Conservation (phyloP, 1,140 invertebrate genomes). For the Drosophila varians region DNA sequence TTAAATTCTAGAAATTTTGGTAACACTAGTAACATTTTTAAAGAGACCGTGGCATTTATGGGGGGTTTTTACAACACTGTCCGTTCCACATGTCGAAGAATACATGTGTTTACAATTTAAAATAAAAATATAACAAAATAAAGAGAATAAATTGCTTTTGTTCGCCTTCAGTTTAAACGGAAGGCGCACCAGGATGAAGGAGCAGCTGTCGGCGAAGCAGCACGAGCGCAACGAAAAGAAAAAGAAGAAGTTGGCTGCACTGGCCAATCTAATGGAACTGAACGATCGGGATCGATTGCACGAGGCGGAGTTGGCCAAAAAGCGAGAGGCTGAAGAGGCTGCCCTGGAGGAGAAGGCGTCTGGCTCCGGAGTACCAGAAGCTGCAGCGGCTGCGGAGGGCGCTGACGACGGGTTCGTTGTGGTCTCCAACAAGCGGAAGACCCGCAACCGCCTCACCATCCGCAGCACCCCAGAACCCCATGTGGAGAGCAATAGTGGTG, state of each 20-base stretch:
- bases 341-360: not conserved
- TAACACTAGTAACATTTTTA: not conserved
- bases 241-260: constrained; percentile 86
- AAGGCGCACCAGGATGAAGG: constrained; percentile 63
- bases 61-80: not conserved
- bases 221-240: constrained; percentile 86
- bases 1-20: not conserved
- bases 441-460: constrained; percentile 54
- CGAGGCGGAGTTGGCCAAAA: constrained; percentile 46
- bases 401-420: constrained; percentile 58
- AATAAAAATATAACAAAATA: not conserved
- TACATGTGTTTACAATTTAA: not conserved
- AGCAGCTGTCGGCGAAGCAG: constrained; percentile 83
- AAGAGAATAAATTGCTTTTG: not conserved
- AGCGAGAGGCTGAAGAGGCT: constrained; percentile 23
- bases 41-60: not conserved
- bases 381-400: not conserved
- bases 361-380: not conserved
- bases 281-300: constrained; percentile 85
- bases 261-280: constrained; percentile 86
- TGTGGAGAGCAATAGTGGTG: not conserved
- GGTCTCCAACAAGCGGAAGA: constrained; percentile 64
- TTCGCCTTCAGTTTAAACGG: constrained; percentile 46
- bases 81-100: not conserved
- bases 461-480: constrained; percentile 24